Conservation (phyloP, 2,888 invertebrate genomes). For the Troilus luridus region DNA sequence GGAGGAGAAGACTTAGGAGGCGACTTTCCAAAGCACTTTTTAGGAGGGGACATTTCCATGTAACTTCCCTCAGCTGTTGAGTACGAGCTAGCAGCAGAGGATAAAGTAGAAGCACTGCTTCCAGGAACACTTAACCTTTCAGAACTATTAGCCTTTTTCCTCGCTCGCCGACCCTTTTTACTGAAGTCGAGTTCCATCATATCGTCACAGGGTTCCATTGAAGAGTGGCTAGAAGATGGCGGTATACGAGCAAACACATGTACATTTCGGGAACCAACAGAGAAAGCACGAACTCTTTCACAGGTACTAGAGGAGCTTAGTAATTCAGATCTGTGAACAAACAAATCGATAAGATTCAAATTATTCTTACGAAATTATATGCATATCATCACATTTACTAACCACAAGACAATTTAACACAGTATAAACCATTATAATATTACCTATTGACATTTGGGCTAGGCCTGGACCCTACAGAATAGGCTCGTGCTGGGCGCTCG, state of each 20-base stretch:
- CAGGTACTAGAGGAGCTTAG: conserved; percentile 53
- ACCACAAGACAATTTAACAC: background rate
- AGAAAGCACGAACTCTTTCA: conserved; percentile 79
- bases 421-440: conserved; percentile 11
- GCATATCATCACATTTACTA: too few species aligned
- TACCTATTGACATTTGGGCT: conserved; percentile 69
- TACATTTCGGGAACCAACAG: conserved; percentile 75
- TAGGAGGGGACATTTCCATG: conserved; percentile 67
- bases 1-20: conserved; percentile 65
- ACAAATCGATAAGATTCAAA: background rate
- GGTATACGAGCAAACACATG: conserved; percentile 68
- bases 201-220: conserved; percentile 78
- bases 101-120: conserved; percentile 62
- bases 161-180: conserved; percentile 64
- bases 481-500: conserved; percentile 81
- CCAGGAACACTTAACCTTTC: conserved; percentile 65
- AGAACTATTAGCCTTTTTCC: conserved; percentile 64
- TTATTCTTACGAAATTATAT: background rate
- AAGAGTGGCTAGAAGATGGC: conserved; percentile 69
- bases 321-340: conserved; percentile 60
- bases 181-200: conserved; percentile 87
- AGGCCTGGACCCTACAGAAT: conserved; percentile 88
- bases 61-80: conserved; percentile 66
- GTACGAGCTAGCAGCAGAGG: conserved; percentile 65
- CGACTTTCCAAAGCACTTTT: conserved; percentile 62